phyloP scores from a whole-genome alignment of 2,113 vertebrate genomes.

The Chrysochloris asiatica region DNA sequence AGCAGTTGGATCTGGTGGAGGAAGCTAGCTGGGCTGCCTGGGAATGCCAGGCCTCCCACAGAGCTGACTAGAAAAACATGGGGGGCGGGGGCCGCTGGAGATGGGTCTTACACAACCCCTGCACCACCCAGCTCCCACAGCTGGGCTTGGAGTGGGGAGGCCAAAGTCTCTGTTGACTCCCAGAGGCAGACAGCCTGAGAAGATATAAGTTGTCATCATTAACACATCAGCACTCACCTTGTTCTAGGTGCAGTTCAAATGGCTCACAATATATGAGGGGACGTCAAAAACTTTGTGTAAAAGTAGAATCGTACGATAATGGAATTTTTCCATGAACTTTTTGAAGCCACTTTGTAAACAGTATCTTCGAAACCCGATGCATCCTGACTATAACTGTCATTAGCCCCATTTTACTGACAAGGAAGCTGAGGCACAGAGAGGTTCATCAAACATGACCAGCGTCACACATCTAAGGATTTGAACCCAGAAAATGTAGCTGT shows the following conservation, averaged over 20 bases:
- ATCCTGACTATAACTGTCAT: rapidly evolving
- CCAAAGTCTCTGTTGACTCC: background rate
- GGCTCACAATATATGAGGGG: too few species aligned
- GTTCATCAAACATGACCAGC: background rate
- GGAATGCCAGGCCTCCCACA: slow-evolving; percentile 37
- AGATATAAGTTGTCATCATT: background rate
- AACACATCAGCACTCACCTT: rapidly evolving
- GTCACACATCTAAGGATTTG: background rate
- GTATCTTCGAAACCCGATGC: background rate
- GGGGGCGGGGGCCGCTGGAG: background rate
- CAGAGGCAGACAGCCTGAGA: background rate
- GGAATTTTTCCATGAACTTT: too few species aligned
- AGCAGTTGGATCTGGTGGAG: slow-evolving; percentile 19
- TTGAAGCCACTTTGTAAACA: too few species aligned
- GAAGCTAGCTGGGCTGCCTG: slow-evolving; percentile 29
- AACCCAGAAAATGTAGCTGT: background rate
- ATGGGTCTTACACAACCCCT: background rate
- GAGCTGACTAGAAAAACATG: background rate
- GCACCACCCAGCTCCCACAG: slow-evolving; percentile 10
- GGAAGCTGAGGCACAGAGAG: background rate
- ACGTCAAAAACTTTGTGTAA: too few species aligned
- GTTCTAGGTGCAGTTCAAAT: rapidly evolving
- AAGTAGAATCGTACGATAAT: too few species aligned
- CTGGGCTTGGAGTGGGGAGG: background rate
- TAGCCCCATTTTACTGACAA: background rate